phyloP scores from a whole-genome alignment of 2,113 vertebrate genomes.

The Myocastor coypus region DNA sequence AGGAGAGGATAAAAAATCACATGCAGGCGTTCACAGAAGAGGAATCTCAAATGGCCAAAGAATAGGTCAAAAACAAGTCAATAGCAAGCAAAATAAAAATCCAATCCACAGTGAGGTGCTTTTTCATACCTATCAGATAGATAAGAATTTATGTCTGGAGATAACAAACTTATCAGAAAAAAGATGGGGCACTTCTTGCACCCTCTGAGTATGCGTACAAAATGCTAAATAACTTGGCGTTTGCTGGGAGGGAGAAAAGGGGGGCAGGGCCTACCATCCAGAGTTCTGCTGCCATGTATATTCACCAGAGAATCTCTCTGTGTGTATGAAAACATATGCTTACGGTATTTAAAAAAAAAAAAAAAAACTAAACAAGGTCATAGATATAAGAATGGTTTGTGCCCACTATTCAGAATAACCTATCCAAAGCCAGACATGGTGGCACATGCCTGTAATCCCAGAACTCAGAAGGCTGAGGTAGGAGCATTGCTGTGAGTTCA shows the following conservation, averaged over 20 bases:
- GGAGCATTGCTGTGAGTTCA: background rate
- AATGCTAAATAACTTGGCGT: background rate
- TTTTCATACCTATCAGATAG: background rate
- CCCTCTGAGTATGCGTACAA: background rate
- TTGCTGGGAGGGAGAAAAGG: background rate
- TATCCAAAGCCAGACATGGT: background rate
- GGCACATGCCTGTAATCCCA: background rate
- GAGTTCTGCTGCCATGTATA: background rate
- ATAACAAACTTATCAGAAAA: slow-evolving; percentile 14
- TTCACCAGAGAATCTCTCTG: background rate
- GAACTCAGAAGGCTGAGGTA: background rate
- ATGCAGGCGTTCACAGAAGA: background rate
- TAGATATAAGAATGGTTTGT: background rate
- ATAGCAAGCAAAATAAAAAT: background rate
- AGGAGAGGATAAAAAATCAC: background rate
- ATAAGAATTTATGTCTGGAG: background rate
- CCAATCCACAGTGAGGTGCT: background rate
- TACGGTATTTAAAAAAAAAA: background rate
- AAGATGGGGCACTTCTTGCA: background rate
- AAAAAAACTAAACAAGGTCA: background rate
- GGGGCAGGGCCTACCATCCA: background rate
- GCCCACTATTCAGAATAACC: slow-evolving; percentile 1
- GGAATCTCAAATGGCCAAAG: background rate
- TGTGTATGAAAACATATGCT: background rate
- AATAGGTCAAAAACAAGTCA: background rate